Evolutionary conservation across 2,113 vertebrate species (phyloP).

Genomic region (Calidris pygmaea): DNA sequence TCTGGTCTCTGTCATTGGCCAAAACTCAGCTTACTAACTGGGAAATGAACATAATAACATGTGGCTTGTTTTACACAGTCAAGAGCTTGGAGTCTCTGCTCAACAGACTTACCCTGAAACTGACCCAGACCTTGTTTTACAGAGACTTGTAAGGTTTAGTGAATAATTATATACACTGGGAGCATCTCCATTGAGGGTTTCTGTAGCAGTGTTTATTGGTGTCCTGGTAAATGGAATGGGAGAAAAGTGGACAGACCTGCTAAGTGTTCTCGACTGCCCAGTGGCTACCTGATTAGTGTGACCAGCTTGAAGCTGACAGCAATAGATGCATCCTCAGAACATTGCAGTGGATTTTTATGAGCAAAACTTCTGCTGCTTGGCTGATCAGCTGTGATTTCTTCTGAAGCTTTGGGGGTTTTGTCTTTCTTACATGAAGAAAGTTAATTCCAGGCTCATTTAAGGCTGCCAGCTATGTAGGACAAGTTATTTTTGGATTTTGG

Average conservation of each 20-base stretch:
- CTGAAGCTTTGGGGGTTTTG: neutral
- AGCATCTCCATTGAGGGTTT: neutral
- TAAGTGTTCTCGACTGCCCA: neutral
- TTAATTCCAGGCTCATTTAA: constrained; percentile 7
- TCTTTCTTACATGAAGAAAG: neutral
- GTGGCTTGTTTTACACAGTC: neutral
- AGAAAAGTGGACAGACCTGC: neutral
- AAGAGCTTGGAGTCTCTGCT: neutral
- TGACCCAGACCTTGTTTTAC: neutral
- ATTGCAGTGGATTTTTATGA: neutral
- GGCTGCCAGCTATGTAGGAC: constrained; percentile 43
- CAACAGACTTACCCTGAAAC: neutral
- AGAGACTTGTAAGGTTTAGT: neutral
- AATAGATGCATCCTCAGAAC: neutral
- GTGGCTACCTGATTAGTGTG: neutral
- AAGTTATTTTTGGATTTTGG: constrained; percentile 46
- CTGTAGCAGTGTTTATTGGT: neutral
- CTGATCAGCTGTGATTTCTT: neutral
- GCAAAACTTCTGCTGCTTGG: neutral
- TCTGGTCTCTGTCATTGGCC: neutral
- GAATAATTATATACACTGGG: neutral
- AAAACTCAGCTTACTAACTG: neutral
- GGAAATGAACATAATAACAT: neutral
- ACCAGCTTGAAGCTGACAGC: neutral
- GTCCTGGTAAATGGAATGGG: neutral